Percentiles rank a stretch among this genome's conserved stretches.
Conservation (phyloP, 1,140 invertebrate species). For the Drosophila ironensis region DNA sequence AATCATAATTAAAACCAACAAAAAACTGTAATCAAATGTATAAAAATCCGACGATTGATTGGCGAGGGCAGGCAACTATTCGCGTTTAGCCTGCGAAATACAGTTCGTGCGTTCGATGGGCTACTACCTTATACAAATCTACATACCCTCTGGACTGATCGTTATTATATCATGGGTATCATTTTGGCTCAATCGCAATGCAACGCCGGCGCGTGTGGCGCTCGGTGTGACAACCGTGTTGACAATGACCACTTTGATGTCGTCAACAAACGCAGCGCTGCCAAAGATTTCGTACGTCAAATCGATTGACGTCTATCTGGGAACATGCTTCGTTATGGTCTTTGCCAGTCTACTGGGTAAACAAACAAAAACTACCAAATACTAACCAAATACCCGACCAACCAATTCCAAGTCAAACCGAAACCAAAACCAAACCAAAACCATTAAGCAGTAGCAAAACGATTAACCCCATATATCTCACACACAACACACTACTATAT, state of each 20-base stretch:
- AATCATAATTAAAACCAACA: conserved; percentile 21
- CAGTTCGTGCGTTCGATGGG: conserved; percentile 99
- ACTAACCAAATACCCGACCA: conserved; percentile 25
- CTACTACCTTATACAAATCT: conserved; percentile 99
- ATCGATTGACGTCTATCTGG: conserved; percentile 98
- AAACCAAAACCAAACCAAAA: conserved; percentile 41
- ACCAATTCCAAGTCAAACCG: conserved; percentile 30
- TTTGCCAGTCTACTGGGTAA: conserved; percentile 96
- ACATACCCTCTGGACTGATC: conserved; percentile 98
- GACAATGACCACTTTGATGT: conserved; percentile 99
- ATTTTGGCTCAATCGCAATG: conserved; percentile 96
- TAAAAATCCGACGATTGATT: conserved; percentile 4
- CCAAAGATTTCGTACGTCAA: conserved; percentile 99
- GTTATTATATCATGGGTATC: conserved; percentile 99
- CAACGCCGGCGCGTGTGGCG: conserved; percentile 97
- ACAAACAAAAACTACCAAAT: conserved; percentile 84
- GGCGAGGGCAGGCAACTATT: conserved; percentile 94
- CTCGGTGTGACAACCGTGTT: conserved; percentile 98
- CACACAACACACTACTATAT: conserved; percentile 21
- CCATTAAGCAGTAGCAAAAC: conserved; percentile 48
- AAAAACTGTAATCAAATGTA: background rate
- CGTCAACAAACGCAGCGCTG: conserved; percentile 97
- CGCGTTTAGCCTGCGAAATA: conserved; percentile 97
- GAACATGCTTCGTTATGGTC: conserved; percentile 99
- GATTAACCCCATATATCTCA: conserved; percentile 47